A percentile compares a stretch with the other conserved stretches of the same genome.
Conservation (phyloP, 1,140 invertebrate genomes). For the Onthophagus taurus region DNA sequence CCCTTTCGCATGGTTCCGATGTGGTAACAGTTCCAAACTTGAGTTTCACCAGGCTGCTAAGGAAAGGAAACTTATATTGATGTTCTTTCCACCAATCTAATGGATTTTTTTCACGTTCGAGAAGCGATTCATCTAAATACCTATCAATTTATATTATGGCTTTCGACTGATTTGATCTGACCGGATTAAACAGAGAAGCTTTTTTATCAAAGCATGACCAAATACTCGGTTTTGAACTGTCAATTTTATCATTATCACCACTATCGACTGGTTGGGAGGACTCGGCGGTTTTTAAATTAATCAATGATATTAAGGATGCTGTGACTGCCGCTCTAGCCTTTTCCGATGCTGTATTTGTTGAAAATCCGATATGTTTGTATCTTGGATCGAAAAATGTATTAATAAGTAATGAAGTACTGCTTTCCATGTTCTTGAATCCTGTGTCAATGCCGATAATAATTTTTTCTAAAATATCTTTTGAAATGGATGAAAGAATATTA, state of each 20-base stretch:
- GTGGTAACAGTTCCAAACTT: slow-evolving; percentile 1
- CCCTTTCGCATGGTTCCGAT: slow-evolving; percentile 7
- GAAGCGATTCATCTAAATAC: neutral
- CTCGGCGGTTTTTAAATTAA: no score
- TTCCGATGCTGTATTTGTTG: neutral
- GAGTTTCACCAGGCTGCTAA: slow-evolving; percentile 1
- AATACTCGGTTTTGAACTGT: neutral
- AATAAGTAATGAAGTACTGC: neutral
- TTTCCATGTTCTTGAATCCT: neutral
- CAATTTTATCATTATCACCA: no score
- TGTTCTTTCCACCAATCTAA: slow-evolving; percentile 8
- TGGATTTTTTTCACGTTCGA: neutral
- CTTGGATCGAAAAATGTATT: neutral
- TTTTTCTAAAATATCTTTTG: no score
- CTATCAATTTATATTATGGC: neutral
- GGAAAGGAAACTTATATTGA: neutral
- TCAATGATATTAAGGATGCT: no score
- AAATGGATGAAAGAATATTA: no score
- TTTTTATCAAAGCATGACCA: neutral
- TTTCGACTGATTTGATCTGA: neutral
- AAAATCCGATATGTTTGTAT: neutral
- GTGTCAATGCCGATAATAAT: no score
- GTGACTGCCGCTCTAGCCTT: no score
- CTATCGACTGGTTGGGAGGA: no score
- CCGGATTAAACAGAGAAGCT: neutral